A percentile compares a stretch with the other conserved stretches of the same genome.
phyloP scores from a whole-genome alignment of 1,140 invertebrate species.

The Drosophila erecta region DNA sequence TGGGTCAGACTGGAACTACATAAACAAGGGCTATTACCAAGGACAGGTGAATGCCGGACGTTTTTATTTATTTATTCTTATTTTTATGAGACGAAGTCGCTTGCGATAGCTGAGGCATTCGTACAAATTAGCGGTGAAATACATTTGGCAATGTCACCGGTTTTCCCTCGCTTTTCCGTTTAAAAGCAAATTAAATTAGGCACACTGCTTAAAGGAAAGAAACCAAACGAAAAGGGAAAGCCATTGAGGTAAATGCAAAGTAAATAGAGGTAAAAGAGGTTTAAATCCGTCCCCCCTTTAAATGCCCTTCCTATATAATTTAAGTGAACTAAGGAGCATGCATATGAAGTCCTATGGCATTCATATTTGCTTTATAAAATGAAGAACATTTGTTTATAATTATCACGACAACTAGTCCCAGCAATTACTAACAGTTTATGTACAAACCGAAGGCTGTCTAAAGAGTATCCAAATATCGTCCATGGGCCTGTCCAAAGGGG shows the following conservation, averaged over 20 bases:
- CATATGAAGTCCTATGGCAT: no score
- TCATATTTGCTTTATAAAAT: no score
- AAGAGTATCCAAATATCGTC: constrained; percentile 9
- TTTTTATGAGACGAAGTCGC: constrained; percentile 50
- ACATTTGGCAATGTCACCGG: constrained; percentile 52
- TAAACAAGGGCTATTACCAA: constrained; percentile 55
- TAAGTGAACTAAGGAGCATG: not conserved
- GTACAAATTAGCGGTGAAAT: constrained; percentile 78
- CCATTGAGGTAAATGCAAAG: constrained; percentile 51
- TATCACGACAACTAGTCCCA: no score
- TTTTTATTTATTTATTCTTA: constrained; percentile 24
- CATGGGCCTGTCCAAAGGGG: not conserved
- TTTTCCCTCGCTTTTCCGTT: constrained; percentile 3
- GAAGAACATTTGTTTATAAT: no score
- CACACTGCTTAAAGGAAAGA: constrained; percentile 4
- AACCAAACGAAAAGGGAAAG: constrained; percentile 12
- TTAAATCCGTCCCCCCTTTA: not conserved
- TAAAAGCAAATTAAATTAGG: constrained; percentile 65
- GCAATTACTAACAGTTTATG: no score
- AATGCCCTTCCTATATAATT: not conserved
- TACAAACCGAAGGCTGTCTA: not conserved
- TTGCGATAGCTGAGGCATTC: constrained; percentile 62
- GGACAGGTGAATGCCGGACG: constrained; percentile 51
- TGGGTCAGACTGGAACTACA: constrained; percentile 38
- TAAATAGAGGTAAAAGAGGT: constrained; percentile 41